A percentile compares a stretch with the other conserved stretches of the same genome.
These are phyloP conservation scores for Serinus canaria DNA, from an alignment of 2,113 vertebrate genomes.

Conservation along the genomic window DNA sequence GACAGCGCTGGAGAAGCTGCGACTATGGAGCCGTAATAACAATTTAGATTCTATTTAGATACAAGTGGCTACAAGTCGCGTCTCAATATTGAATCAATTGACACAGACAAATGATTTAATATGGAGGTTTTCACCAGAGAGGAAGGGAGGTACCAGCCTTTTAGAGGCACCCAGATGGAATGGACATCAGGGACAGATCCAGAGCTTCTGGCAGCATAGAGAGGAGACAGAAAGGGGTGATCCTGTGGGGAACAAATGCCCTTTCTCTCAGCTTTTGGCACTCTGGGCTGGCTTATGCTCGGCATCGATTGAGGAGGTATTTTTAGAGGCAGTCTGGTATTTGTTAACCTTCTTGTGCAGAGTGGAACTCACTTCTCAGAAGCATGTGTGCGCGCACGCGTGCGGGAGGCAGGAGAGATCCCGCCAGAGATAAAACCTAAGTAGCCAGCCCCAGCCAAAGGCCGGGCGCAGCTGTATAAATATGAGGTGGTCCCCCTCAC, in stretches of 20 bases:
- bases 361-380: constrained; percentile 7
- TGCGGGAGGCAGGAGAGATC: constrained; percentile 43
- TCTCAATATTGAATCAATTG: constrained; percentile 63
- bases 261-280: not conserved
- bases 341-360: constrained; percentile 48
- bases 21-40: constrained; percentile 38
- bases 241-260: not conserved
- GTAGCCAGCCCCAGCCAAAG: constrained; percentile 46
- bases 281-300: not conserved
- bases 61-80: constrained; percentile 51
- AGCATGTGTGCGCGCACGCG: constrained; percentile 32
- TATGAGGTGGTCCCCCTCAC: not conserved
- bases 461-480: constrained; percentile 63
- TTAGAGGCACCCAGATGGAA: not conserved
- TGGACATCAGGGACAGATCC: not conserved
- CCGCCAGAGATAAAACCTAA: constrained; percentile 56
- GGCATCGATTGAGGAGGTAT: constrained; percentile 42
- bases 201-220: not conserved
- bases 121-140: not conserved
- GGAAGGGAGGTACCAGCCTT: not conserved
- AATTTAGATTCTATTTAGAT: constrained; percentile 74
- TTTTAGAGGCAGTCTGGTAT: constrained; percentile 56
- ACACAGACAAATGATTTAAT: constrained; percentile 54
- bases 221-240: not conserved
- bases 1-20: not conserved